Conservation (phyloP, 2,888 invertebrate genomes). For the Leptopilina myrica region DNA sequence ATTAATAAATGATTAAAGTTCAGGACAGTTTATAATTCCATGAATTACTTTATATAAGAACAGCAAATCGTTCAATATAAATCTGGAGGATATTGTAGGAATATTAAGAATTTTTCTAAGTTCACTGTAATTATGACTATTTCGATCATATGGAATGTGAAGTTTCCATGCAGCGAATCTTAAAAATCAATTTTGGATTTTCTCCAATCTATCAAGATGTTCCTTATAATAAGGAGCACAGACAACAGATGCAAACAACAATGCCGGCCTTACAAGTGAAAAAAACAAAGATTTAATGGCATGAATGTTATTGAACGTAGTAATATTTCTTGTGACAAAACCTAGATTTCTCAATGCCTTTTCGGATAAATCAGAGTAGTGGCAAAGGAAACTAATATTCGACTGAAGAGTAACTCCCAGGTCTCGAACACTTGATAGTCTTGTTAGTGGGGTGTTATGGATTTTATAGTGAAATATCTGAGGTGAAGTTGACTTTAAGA, state of each 20-base stretch:
- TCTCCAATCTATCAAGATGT: background rate
- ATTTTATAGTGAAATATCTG: background rate
- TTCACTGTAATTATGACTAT: background rate
- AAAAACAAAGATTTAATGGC: background rate
- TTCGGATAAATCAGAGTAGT: background rate
- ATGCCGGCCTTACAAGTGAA: background rate
- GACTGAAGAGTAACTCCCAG: background rate
- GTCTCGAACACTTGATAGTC: background rate
- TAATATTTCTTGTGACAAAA: too few species aligned
- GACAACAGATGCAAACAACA: background rate
- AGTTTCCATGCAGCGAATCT: background rate
- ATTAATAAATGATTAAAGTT: background rate
- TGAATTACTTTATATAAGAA: background rate
- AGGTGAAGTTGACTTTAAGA: background rate
- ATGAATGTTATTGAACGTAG: background rate
- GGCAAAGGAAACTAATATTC: background rate
- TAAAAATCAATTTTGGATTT: background rate
- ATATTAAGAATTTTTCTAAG: background rate
- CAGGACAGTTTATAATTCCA: too few species aligned
- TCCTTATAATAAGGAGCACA: background rate
- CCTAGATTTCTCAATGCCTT: background rate
- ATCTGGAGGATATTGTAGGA: background rate
- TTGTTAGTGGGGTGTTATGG: background rate
- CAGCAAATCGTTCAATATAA: background rate
- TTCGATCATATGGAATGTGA: background rate